A percentile compares a stretch with the other conserved stretches of the same genome.
These are phyloP conservation scores for Cheumatopsyche charites DNA, from an alignment of 1,140 invertebrate genomes.

Conservation along the genomic window DNA sequence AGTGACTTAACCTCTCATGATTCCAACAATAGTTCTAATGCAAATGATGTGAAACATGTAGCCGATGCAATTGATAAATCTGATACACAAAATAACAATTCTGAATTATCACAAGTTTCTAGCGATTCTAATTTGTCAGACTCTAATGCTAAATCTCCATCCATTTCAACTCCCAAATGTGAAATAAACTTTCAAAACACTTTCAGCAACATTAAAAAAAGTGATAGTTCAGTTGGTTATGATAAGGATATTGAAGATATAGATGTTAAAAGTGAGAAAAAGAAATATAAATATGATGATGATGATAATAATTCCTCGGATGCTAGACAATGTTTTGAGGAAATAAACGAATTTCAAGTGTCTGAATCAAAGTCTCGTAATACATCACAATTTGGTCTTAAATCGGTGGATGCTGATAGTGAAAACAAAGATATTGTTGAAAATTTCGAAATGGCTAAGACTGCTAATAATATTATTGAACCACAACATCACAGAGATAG, in stretches of 20 bases:
- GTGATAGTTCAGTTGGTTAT: neutral
- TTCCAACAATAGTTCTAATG: conserved; percentile 50
- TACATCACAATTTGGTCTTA: conserved; percentile 16
- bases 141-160: neutral
- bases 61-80: conserved; percentile 2
- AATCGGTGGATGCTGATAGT: conserved; percentile 30
- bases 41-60: conserved; percentile 13
- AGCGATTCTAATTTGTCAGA: conserved; percentile 40
- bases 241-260: neutral
- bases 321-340: conserved; percentile 43
- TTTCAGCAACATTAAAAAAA: neutral
- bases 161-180: neutral
- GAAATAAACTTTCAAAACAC: conserved; percentile 33
- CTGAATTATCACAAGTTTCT: conserved; percentile 42
- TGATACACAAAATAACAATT: conserved; percentile 35
- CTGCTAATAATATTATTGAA: neutral
- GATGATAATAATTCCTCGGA: conserved; percentile 45
- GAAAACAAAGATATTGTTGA: conserved; percentile 26
- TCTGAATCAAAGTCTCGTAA: conserved; percentile 1
- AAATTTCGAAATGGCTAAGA: conserved; percentile 15
- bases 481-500: conserved; percentile 21
- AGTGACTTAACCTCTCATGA: conserved; percentile 65
- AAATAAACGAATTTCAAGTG: conserved; percentile 29
- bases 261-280: neutral
- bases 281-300: conserved; percentile 30